Evolutionary conservation across 1,140 invertebrate species (phyloP).

Genomic region (Chlorops oryzae): DNA sequence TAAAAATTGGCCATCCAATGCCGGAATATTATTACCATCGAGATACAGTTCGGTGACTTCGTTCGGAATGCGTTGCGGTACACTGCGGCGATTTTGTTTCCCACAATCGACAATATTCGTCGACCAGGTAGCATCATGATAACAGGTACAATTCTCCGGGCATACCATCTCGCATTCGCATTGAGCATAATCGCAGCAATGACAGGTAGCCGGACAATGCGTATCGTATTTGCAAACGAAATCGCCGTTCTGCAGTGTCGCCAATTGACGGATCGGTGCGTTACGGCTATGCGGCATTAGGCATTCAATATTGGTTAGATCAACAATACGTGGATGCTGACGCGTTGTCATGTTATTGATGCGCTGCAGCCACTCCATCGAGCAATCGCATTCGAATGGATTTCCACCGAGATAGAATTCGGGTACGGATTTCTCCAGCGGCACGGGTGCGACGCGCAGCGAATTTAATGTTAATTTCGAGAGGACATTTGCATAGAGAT

Average conservation of each 20-base stretch:
- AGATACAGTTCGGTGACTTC: conserved; percentile 86
- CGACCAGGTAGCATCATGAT: conserved; percentile 79
- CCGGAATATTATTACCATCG: conserved; percentile 76
- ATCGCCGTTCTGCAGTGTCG: conserved; percentile 64
- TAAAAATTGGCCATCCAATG: conserved; percentile 74
- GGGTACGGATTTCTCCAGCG: conserved; percentile 58
- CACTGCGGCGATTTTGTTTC: conserved; percentile 58
- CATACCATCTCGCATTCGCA: conserved; percentile 83
- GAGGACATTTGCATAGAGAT: conserved; percentile 77
- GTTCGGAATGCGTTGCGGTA: conserved; percentile 76
- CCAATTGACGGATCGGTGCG: conserved; percentile 62
- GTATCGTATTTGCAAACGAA: conserved; percentile 77
- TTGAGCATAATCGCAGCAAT: conserved; percentile 81
- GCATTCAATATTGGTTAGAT: conserved; percentile 75
- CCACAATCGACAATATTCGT: conserved; percentile 77
- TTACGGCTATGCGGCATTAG: conserved; percentile 70
- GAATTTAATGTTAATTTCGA: conserved; percentile 72
- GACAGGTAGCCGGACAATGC: conserved; percentile 75
- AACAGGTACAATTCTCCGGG: conserved; percentile 78
- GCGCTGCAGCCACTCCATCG: conserved; percentile 80
- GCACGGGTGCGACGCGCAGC: conserved; percentile 61
- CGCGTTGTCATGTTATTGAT: conserved; percentile 65
- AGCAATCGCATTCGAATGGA: conserved; percentile 82
- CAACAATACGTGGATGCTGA: conserved; percentile 74
- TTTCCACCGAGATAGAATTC: conserved; percentile 83